These are phyloP conservation scores for Litocranius walleri DNA, from an alignment of 2,113 vertebrate species.

Conservation along the genomic window DNA sequence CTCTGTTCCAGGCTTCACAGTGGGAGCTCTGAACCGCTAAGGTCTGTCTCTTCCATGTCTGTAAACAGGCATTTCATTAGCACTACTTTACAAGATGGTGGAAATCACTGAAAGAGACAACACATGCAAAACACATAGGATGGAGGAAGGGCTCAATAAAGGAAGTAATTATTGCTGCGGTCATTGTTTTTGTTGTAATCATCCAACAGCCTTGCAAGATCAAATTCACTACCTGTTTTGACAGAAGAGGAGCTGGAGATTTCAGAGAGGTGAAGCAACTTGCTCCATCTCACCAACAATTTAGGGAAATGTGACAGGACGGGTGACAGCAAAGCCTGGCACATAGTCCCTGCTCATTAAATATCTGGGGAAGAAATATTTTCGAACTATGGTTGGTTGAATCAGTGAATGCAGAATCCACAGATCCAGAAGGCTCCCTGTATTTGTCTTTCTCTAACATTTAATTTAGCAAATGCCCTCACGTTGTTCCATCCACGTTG, in stretches of 20 bases:
- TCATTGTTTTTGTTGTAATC: neutral
- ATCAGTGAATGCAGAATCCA: neutral
- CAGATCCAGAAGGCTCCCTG: neutral
- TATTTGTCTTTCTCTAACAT: neutral
- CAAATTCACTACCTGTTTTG: neutral
- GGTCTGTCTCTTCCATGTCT: accelerated
- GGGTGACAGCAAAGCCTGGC: neutral
- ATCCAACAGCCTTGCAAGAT: neutral
- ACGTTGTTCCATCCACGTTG: neutral
- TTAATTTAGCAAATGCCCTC: neutral
- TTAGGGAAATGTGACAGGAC: neutral
- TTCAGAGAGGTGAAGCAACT: neutral
- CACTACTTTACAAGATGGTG: neutral
- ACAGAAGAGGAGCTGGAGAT: neutral
- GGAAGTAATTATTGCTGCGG: neutral
- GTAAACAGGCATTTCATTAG: neutral
- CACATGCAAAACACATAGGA: accelerated
- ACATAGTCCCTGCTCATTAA: neutral
- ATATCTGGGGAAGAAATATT: neutral
- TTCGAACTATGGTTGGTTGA: neutral
- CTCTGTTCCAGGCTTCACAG: neutral
- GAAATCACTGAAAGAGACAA: neutral
- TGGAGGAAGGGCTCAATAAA: neutral
- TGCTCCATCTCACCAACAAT: neutral
- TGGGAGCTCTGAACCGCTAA: too few species aligned